phyloP scores from a whole-genome alignment of 1,140 invertebrate genomes.

The Dreissena rostriformis region DNA sequence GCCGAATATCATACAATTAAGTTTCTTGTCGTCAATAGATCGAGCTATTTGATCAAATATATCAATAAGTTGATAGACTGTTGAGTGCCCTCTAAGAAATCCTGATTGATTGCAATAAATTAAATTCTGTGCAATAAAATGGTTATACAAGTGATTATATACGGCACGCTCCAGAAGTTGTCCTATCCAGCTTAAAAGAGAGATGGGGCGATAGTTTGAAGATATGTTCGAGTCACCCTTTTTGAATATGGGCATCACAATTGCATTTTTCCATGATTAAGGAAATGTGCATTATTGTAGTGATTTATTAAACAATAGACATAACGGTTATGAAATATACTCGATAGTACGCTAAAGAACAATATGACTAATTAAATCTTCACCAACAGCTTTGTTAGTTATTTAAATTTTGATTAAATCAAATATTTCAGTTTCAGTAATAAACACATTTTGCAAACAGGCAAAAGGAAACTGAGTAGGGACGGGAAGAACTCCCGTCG shows the following conservation, averaged over 20 bases:
- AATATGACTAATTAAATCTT: too few relatives aligned
- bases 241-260: constrained; percentile 24
- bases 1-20: constrained; percentile 19
- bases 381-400: too few relatives aligned
- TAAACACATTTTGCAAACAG: too few relatives aligned
- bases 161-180: constrained; percentile 11
- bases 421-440: too few relatives aligned
- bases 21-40: background rate
- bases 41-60: constrained; percentile 25
- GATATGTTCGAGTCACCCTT: background rate
- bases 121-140: constrained; percentile 7
- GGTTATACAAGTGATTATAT: constrained; percentile 14
- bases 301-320: constrained; percentile 25
- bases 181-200: constrained; percentile 22
- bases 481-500: too few relatives aligned
- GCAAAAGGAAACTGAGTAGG: too few relatives aligned
- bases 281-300: background rate
- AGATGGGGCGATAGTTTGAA: constrained; percentile 41
- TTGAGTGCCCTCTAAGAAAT: constrained; percentile 16
- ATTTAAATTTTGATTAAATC: too few relatives aligned
- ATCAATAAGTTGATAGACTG: constrained; percentile 26
- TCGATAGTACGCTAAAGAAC: too few relatives aligned
- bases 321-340: constrained; percentile 6
- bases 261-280: constrained; percentile 21
- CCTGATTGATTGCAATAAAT: constrained; percentile 24